Base-by-base conservation (phyloP, 2,113 vertebrate genomes). In the Tyrannus savana region DNA sequence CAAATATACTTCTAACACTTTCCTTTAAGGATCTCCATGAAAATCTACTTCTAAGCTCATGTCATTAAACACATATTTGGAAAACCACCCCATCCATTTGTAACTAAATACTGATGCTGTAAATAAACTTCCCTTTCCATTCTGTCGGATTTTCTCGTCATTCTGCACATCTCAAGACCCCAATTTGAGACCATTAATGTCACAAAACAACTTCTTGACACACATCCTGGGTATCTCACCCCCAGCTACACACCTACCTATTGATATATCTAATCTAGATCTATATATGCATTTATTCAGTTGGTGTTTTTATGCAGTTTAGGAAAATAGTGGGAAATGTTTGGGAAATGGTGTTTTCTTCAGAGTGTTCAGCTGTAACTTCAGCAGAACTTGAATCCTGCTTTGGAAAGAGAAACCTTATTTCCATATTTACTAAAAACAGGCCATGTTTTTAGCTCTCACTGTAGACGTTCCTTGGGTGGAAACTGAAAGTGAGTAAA, bases 1-100 rank as follows among this genome's bases (percentile, higher is more conserved):
- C 44, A 31, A 42, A 58, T 21, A 23, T 30, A 21, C 30, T 23
- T 9, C 1, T 6, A 10, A 24, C 25, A 35, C 10, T 50, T 28
- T 33, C 64, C 19, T 47, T 55, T 27, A 30, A 30, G 8, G 14
- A 62, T 8, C 15, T 81, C 52, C 42, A 47, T 3, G 76, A 52
- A 41, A 68, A 73, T 35, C 50, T 27, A 28, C 9, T 67, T 10
- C 41, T 14, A 31, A 67, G 47, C 69, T 78, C 87, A 23, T 1
- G n/a, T 3, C 24, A 46, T 18, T 13, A 5, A 68, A 80, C 7
- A 31, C 5, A 4, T 9, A 76, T 28, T 42, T 39, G 67, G 25
- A 22, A 68, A 71, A n/a, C 63, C 60, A 9, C 0, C 0, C 0
- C 27, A 12, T 1, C 12, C 7, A 30, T 35, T 7, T 49, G 31